Percentiles rank a stretch among this genome's conserved stretches.
Conservation (phyloP, 2,797 vertebrate genomes). For the Pogoniulus pusillus region DNA sequence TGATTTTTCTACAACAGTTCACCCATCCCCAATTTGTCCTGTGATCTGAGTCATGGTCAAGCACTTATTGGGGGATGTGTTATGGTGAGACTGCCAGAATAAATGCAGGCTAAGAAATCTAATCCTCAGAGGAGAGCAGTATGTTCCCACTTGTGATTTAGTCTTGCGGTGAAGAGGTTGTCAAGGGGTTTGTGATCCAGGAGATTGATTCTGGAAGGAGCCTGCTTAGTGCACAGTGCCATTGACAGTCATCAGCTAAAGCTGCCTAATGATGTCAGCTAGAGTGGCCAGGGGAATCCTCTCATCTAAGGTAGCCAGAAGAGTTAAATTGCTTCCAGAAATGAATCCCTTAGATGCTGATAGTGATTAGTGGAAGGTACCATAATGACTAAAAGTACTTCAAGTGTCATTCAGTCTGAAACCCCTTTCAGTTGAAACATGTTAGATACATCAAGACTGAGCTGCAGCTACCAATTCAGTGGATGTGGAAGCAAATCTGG, state of each 20-base stretch:
- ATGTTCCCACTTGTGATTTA: constrained; percentile 43
- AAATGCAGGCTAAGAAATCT: constrained; percentile 18
- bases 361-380: constrained; percentile 17
- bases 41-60: not conserved
- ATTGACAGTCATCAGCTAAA: not conserved
- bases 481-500: not conserved
- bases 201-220: not conserved
- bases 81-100: not conserved
- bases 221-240: not conserved
- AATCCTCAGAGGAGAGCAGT: constrained; percentile 1
- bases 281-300: not conserved
- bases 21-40: not conserved
- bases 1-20: not conserved
- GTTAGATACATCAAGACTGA: not conserved
- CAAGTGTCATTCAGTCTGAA: constrained; percentile 8
- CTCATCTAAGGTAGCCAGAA: not conserved
- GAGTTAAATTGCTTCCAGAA: constrained; percentile 30
- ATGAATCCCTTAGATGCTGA: constrained; percentile 8
- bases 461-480: not conserved
- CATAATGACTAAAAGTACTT: not conserved
- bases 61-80: not conserved
- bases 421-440: not conserved
- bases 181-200: constrained; percentile 1
- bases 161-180: constrained; percentile 8
- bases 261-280: constrained; percentile 11